Percentiles rank a stretch among this genome's conserved stretches.
Conservation (phyloP, 2,113 vertebrate genomes). For the Nanorana parkeri region DNA sequence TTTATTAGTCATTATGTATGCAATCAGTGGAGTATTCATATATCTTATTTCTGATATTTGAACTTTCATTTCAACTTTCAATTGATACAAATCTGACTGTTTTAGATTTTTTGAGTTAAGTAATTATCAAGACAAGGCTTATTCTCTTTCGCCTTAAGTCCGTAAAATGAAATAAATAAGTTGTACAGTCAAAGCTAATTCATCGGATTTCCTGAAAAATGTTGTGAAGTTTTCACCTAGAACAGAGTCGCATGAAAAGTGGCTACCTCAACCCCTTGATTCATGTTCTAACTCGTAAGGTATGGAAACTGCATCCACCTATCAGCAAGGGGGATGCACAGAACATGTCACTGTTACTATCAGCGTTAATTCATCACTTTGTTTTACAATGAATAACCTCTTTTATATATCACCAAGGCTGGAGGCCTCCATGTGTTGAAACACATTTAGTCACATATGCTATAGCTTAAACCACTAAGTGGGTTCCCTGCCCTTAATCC, state of each 20-base stretch:
- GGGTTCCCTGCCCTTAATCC: slow-evolving; percentile 80
- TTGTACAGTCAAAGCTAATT: neutral
- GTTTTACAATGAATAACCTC: slow-evolving; percentile 71
- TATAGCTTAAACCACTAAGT: slow-evolving; percentile 89
- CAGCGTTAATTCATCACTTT: slow-evolving; percentile 69
- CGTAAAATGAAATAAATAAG: neutral
- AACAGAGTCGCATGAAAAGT: slow-evolving; percentile 72
- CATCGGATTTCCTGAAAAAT: neutral
- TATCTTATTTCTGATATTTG: neutral
- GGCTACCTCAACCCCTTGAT: slow-evolving; percentile 65
- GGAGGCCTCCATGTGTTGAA: slow-evolving; percentile 88
- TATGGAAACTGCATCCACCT: slow-evolving; percentile 75
- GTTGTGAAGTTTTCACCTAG: slow-evolving; percentile 61
- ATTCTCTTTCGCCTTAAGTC: neutral
- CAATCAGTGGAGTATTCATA: neutral
- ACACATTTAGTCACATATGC: slow-evolving; percentile 91
- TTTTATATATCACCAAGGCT: slow-evolving; percentile 82
- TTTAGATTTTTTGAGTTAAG: neutral
- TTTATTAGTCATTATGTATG: no score
- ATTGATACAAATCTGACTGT: neutral
- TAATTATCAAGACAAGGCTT: neutral
- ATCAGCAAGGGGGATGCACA: slow-evolving; percentile 74
- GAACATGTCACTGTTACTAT: slow-evolving; percentile 70
- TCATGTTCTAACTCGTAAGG: slow-evolving; percentile 68
- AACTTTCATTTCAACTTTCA: neutral